Evolutionary conservation across 2,113 vertebrate species (phyloP).

Genomic region (Saccopteryx bilineata): DNA sequence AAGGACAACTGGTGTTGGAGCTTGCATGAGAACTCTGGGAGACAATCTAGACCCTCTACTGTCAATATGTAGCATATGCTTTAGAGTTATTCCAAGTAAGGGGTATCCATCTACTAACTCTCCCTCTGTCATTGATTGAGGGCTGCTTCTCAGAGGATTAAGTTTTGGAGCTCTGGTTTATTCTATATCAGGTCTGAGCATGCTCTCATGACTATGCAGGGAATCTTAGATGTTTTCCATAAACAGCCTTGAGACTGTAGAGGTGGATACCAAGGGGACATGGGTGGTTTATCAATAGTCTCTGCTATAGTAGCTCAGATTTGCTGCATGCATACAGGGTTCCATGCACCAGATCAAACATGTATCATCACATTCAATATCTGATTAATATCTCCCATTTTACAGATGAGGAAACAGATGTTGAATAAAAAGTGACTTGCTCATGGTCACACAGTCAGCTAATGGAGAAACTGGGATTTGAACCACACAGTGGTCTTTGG

Average conservation of each 20-base stretch:
- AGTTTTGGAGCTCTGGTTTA: not conserved
- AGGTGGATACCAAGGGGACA: conserved; percentile 27
- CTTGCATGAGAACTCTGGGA: not conserved
- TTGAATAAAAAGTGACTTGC: conserved; percentile 7
- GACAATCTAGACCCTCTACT: not conserved
- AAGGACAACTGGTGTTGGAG: not conserved
- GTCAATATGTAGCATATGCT: not conserved
- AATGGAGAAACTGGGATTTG: conserved; percentile 19
- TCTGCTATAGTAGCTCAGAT: conserved; percentile 23
- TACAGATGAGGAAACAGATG: conserved; percentile 26
- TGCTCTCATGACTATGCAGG: not conserved
- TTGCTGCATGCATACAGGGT: not conserved
- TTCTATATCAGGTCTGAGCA: not conserved
- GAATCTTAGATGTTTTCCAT: conserved; percentile 63
- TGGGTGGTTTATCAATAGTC: conserved; percentile 5
- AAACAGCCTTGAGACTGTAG: conserved; percentile 16
- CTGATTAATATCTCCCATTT: conserved; percentile 54
- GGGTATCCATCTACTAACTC: not conserved
- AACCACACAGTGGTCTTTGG: not conserved
- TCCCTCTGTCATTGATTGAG: conserved; percentile 36
- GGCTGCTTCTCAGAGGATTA: conserved; percentile 9
- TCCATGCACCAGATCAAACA: conserved; percentile 51
- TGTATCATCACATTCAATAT: conserved; percentile 52
- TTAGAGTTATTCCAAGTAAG: conserved; percentile 3
- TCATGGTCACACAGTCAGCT: not conserved